A percentile compares a stretch with the other conserved stretches of the same genome.
phyloP scores from a whole-genome alignment of 2,888 invertebrate species.

The Hypercompe scribonia region DNA sequence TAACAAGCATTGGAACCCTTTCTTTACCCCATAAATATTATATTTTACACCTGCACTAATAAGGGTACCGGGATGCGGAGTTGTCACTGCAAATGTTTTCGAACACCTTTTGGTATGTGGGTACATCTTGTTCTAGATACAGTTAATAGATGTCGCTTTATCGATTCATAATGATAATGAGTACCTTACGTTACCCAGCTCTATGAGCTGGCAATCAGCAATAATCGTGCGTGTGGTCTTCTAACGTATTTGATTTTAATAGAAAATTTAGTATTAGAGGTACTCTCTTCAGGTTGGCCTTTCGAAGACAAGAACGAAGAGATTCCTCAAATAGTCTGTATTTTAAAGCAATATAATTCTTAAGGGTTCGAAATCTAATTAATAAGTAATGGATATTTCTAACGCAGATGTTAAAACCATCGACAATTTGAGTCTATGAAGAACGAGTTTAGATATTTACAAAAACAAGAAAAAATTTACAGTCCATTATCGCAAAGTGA shows the following conservation, averaged over 20 bases:
- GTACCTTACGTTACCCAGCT: conserved; percentile 26
- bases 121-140: conserved; percentile 26
- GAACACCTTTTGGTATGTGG: conserved; percentile 42
- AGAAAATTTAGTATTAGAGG: conserved; percentile 5
- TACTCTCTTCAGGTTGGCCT: conserved; percentile 34
- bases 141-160: conserved; percentile 42
- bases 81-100: conserved; percentile 46
- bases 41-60: conserved; percentile 84
- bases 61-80: conserved; percentile 48
- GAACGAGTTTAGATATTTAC: no score
- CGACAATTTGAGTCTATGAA: no score
- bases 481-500: no score
- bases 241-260: conserved; percentile 22
- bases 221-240: conserved; percentile 33
- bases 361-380: no score
- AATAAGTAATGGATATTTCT: neutral
- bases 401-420: neutral
- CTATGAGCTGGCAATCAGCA: conserved; percentile 37
- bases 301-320: conserved; percentile 18
- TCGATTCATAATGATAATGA: conserved; percentile 40
- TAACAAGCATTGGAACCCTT: conserved; percentile 84
- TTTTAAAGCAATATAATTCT: neutral
- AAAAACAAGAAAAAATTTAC: no score
- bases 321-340: conserved; percentile 13
- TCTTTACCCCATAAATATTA: conserved; percentile 83